Percentiles rank a stretch among this genome's conserved stretches.
Evolutionary conservation across 1,140 invertebrate species (phyloP).

Genomic region (Drosophila kikkawai): DNA sequence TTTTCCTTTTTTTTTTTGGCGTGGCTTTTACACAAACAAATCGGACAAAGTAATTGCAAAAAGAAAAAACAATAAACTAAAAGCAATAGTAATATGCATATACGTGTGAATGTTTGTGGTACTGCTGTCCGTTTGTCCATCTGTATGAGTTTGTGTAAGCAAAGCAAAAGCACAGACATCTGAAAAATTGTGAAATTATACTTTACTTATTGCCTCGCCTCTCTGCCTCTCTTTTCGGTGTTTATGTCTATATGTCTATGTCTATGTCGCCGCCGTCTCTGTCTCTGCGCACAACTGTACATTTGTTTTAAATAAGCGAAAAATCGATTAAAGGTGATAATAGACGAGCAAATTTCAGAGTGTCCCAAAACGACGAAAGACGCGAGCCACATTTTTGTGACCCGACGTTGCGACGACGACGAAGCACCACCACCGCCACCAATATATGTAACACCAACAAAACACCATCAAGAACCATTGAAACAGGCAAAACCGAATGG

Average conservation of each 20-base stretch:
- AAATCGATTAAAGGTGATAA: constrained; percentile 83
- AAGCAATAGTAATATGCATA: constrained; percentile 74
- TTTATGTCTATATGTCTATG: constrained; percentile 23
- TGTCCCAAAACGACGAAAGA: constrained; percentile 72
- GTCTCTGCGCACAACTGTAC: constrained; percentile 73
- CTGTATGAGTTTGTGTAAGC: constrained; percentile 47
- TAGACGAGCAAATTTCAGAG: constrained; percentile 80
- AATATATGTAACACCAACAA: constrained; percentile 5
- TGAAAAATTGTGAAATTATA: constrained; percentile 79
- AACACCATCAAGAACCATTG: constrained; percentile 13
- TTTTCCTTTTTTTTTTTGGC: constrained; percentile 21
- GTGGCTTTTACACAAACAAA: constrained; percentile 54
- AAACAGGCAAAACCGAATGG: constrained; percentile 4
- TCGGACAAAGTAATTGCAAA: constrained; percentile 75
- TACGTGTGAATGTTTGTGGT: constrained; percentile 12
- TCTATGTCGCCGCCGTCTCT: constrained; percentile 10
- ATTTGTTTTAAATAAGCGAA: constrained; percentile 83
- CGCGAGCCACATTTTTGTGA: constrained; percentile 57
- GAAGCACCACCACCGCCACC: constrained; percentile 18
- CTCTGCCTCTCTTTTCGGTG: constrained; percentile 28
- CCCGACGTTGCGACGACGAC: constrained; percentile 49
- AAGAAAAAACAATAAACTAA: constrained; percentile 73
- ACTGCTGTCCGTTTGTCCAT: constrained; percentile 4
- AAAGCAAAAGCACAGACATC: constrained; percentile 47
- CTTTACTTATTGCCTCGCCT: constrained; percentile 55